Conservation (phyloP, 2,888 invertebrate species). For the Tipula confusa region DNA sequence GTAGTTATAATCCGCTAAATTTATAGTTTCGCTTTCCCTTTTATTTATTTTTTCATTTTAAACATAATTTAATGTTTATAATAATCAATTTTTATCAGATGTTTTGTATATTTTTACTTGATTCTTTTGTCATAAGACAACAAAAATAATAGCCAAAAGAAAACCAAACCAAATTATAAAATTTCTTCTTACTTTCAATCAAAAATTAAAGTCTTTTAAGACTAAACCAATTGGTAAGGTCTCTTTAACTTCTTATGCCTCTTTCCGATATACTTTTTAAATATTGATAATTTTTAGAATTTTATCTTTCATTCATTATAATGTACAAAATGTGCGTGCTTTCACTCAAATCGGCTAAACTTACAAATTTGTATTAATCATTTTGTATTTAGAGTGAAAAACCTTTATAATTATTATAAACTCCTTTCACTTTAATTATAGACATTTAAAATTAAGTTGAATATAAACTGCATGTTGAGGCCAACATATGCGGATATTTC, state of each 20-base stretch:
- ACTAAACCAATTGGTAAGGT: not conserved
- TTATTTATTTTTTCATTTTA: not conserved
- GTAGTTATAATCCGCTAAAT: not conserved
- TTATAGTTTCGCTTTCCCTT: not conserved
- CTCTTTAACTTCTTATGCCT: not conserved
- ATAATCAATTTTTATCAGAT: conserved; percentile 12
- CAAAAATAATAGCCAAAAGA: not conserved
- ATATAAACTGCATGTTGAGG: not conserved
- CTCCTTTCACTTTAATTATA: not conserved
- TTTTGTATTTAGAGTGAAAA: not conserved
- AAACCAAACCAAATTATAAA: not conserved
- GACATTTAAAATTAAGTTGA: not conserved
- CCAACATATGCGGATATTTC: not conserved
- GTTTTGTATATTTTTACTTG: not conserved
- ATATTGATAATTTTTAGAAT: conserved; percentile 9
- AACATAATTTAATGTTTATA: not conserved
- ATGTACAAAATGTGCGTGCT: not conserved
- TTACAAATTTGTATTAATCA: not conserved
- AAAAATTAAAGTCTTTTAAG: not conserved
- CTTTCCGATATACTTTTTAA: not conserved
- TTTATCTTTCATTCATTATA: not conserved
- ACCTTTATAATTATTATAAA: not conserved
- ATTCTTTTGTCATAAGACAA: not conserved
- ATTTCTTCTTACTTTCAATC: not conserved
- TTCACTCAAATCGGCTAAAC: not conserved